These are phyloP conservation scores for Cotesia vestalis DNA, from an alignment of 1,140 invertebrate genomes.

Conservation along the genomic window DNA sequence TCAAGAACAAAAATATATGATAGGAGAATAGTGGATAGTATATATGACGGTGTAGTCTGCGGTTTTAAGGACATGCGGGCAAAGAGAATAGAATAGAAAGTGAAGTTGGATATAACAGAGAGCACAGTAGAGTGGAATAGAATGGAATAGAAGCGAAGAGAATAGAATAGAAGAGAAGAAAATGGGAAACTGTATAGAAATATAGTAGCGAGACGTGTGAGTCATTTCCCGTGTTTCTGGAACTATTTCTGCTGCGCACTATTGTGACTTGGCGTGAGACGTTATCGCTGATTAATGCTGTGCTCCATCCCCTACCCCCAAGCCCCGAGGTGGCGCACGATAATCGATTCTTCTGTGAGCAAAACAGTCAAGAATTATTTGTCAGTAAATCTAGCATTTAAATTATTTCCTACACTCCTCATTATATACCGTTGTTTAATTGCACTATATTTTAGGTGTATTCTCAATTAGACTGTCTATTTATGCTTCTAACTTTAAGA, in stretches of 20 bases:
- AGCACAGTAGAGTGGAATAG: background rate
- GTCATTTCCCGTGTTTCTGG: constrained; percentile 30
- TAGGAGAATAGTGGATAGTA: too few relatives aligned
- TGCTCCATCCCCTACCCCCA: constrained; percentile 4
- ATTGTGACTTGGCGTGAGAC: constrained; percentile 28
- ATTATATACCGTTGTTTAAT: background rate
- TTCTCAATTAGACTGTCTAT: too few relatives aligned
- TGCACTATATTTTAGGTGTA: too few relatives aligned
- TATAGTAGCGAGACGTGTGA: constrained; percentile 19
- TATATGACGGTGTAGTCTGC: too few relatives aligned
- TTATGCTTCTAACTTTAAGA: too few relatives aligned
- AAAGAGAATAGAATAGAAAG: constrained; percentile 4
- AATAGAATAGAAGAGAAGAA: constrained; percentile 16
- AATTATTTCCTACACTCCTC: constrained; percentile 22
- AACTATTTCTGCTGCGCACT: constrained; percentile 18
- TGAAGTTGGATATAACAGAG: background rate
- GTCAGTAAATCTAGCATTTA: constrained; percentile 27
- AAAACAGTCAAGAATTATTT: constrained; percentile 25
- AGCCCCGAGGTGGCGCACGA: background rate
- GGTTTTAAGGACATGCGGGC: constrained; percentile 17
- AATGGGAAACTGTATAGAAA: constrained; percentile 26
- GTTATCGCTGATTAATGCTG: constrained; percentile 41
- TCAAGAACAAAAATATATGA: too few relatives aligned
- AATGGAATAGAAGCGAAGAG: constrained; percentile 16
- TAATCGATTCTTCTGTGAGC: constrained; percentile 28